phyloP scores from a whole-genome alignment of 2,113 vertebrate genomes.

The Xiphophorus maculatus region DNA sequence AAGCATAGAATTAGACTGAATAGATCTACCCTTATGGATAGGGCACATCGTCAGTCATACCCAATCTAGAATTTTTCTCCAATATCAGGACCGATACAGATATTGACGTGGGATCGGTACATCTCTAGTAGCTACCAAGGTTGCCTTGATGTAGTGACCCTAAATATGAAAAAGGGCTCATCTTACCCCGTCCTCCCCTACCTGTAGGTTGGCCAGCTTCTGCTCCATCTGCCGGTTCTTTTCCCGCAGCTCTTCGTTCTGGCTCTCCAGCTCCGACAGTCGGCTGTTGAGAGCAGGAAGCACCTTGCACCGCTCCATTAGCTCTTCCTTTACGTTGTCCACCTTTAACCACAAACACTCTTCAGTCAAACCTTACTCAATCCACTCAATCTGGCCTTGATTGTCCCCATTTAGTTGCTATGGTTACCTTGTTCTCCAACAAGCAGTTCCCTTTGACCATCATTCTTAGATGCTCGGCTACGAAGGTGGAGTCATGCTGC shows the following conservation, averaged over 20 bases:
- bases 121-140: too few species aligned
- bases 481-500: slow-evolving; percentile 90
- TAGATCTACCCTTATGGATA: too few species aligned
- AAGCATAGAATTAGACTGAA: too few species aligned
- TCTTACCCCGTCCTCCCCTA: slow-evolving; percentile 15
- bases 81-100: too few species aligned
- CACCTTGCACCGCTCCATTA: slow-evolving; percentile 77
- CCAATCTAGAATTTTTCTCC: too few species aligned
- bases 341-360: slow-evolving; percentile 43
- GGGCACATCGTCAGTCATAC: too few species aligned
- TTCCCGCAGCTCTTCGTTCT: slow-evolving; percentile 76
- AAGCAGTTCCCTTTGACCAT: slow-evolving; percentile 89
- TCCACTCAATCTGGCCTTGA: too few species aligned
- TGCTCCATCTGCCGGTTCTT: slow-evolving; percentile 78
- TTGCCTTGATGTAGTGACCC: too few species aligned
- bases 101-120: too few species aligned
- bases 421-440: slow-evolving; percentile 90
- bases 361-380: not conserved
- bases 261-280: slow-evolving; percentile 72
- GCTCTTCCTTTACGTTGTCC: slow-evolving; percentile 76
- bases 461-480: slow-evolving; percentile 92
- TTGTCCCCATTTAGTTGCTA: not conserved
- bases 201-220: slow-evolving; percentile 78
- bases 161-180: too few species aligned
- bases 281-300: slow-evolving; percentile 76